Evolutionary conservation across 1,140 invertebrate genomes (phyloP).

Genomic region (Bombus pascuorum): DNA sequence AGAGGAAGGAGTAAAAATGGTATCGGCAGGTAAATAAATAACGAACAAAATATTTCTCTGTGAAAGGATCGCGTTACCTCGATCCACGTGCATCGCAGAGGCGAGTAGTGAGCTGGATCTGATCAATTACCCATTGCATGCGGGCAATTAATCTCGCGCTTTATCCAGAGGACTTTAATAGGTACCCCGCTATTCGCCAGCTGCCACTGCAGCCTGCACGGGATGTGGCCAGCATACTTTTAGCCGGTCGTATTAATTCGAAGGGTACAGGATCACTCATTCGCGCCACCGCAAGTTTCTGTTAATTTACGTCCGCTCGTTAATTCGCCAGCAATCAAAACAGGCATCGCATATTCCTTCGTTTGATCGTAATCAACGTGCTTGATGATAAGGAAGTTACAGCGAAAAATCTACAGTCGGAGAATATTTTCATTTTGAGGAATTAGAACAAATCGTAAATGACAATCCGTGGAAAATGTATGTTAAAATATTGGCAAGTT

Average conservation of each 20-base stretch:
- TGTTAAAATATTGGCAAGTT: background rate
- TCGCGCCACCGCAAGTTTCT: conserved; percentile 13
- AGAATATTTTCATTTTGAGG: too few relatives aligned
- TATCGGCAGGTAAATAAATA: background rate
- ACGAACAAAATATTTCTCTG: background rate
- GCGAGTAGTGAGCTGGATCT: conserved; percentile 62
- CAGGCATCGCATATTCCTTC: too few relatives aligned
- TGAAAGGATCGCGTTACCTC: conserved; percentile 22
- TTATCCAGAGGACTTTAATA: conserved; percentile 70
- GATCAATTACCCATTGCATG: conserved; percentile 69
- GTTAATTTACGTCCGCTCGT: conserved; percentile 22
- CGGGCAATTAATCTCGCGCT: conserved; percentile 68
- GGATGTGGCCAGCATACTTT: conserved; percentile 52
- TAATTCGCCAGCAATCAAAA: conserved; percentile 12
- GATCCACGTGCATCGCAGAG: conserved; percentile 35
- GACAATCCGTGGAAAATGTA: background rate
- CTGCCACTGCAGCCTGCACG: conserved; percentile 60
- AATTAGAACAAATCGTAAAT: too few relatives aligned
- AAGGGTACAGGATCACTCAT: conserved; percentile 33
- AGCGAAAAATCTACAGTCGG: too few relatives aligned
- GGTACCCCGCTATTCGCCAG: conserved; percentile 66
- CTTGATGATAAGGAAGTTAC: too few relatives aligned
- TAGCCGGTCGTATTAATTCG: conserved; percentile 46
- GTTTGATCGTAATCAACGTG: too few relatives aligned
- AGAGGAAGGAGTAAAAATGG: background rate